Evolutionary conservation across 2,797 vertebrate genomes (phyloP).

Genomic region (Benthosema pterotum): DNA sequence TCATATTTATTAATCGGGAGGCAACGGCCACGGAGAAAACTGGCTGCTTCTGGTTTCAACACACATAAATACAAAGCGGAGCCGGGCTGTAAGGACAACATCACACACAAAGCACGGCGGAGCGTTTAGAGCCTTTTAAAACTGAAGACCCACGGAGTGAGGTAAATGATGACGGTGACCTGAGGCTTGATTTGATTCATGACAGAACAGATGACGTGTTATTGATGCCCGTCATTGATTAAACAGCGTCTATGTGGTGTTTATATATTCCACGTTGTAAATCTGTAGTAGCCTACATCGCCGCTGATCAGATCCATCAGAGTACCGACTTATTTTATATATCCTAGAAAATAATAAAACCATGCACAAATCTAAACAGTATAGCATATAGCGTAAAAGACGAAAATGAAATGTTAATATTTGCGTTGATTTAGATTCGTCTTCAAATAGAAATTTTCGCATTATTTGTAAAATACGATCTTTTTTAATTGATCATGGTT

Average conservation of each 20-base stretch:
- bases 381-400: neutral
- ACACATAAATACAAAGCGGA: constrained; percentile 79
- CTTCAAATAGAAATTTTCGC: neutral
- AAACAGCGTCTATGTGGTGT: neutral
- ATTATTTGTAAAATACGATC: neutral
- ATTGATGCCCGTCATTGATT: constrained; percentile 15
- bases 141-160: constrained; percentile 80
- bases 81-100: constrained; percentile 62
- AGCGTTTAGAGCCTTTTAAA: constrained; percentile 56
- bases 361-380: constrained; percentile 11
- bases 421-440: neutral
- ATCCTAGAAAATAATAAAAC: neutral
- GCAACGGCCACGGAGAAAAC: constrained; percentile 75
- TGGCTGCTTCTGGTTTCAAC: constrained; percentile 87
- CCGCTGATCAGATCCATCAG: neutral
- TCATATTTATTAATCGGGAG: constrained; percentile 79
- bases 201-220: neutral
- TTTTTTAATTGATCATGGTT: no score
- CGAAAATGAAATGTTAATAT: constrained; percentile 1
- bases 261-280: neutral
- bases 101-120: constrained; percentile 76
- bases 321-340: neutral
- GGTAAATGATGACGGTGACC: constrained; percentile 61
- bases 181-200: neutral
- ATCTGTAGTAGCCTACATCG: constrained; percentile 1